These are phyloP conservation scores for Prunella fulvescens DNA, from an alignment of 2,113 vertebrate genomes.

Conservation along the genomic window DNA sequence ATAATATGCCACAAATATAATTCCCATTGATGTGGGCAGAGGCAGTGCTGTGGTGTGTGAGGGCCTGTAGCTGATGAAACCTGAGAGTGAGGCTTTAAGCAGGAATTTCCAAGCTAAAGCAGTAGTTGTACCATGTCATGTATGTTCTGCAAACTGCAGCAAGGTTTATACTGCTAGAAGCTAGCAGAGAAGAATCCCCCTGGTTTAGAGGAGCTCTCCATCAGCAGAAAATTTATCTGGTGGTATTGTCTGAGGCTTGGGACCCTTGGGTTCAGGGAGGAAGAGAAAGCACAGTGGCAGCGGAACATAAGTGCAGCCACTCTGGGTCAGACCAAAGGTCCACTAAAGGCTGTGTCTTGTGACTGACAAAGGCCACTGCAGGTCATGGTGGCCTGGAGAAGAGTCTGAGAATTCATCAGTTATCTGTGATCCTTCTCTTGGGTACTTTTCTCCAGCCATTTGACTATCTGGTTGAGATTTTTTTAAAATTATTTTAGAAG, in stretches of 20 bases:
- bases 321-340: background rate
- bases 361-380: background rate
- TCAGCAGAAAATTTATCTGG: background rate
- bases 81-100: background rate
- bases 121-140: fast-evolving
- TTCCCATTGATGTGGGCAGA: background rate
- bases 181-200: background rate
- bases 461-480: background rate
- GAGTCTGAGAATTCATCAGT: background rate
- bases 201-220: background rate
- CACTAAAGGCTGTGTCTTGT: fast-evolving
- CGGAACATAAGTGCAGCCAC: background rate
- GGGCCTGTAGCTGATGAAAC: fast-evolving
- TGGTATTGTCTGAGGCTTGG: background rate
- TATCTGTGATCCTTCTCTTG: fast-evolving
- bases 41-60: background rate
- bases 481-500: background rate
- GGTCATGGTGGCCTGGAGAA: background rate
- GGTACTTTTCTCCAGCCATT: background rate
- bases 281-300: background rate
- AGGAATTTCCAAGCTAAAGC: background rate
- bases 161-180: background rate
- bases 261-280: background rate
- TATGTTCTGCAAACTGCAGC: background rate
- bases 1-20: no score